These are phyloP conservation scores for Coboldia fuscipes DNA, from an alignment of 1,140 invertebrate genomes.

Conservation along the genomic window DNA sequence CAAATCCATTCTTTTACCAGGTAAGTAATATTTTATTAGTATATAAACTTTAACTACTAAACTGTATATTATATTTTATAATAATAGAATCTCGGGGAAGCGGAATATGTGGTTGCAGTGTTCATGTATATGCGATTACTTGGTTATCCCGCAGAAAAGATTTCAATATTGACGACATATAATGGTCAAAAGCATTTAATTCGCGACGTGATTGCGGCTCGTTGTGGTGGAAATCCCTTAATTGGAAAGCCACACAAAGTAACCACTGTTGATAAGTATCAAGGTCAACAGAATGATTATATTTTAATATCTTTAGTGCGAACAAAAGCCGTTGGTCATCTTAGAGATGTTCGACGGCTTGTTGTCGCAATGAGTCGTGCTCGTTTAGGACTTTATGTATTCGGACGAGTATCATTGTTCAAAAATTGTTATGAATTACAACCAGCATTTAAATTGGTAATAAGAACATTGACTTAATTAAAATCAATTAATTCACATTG, in stretches of 20 bases:
- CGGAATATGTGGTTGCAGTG: constrained; percentile 91
- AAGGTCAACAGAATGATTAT: constrained; percentile 99
- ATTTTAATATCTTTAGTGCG: constrained; percentile 90
- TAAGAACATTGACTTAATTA: constrained; percentile 5
- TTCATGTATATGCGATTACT: constrained; percentile 98
- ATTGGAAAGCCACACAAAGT: constrained; percentile 89
- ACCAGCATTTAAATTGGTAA: constrained; percentile 79
- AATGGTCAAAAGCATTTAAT: constrained; percentile 98
- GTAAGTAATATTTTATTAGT: constrained; percentile 19
- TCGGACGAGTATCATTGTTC: constrained; percentile 81
- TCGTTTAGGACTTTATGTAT: constrained; percentile 90
- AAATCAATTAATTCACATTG: background rate
- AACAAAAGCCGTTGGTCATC: constrained; percentile 89
- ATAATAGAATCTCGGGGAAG: constrained; percentile 86
- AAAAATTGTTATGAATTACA: constrained; percentile 92
- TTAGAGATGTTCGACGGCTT: constrained; percentile 86
- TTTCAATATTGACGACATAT: constrained; percentile 98
- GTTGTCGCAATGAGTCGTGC: constrained; percentile 97
- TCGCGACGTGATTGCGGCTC: constrained; percentile 81
- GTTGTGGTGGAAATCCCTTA: constrained; percentile 90
- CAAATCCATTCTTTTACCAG: constrained; percentile 96
- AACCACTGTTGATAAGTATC: constrained; percentile 96
- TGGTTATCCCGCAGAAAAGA: constrained; percentile 93
- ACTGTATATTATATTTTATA: background rate
- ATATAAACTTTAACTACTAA: background rate